Evolutionary conservation across 37 sponge, comb jelly and placozoan genomes (phyloP).

Genomic region (Petrosia ficiformis): DNA sequence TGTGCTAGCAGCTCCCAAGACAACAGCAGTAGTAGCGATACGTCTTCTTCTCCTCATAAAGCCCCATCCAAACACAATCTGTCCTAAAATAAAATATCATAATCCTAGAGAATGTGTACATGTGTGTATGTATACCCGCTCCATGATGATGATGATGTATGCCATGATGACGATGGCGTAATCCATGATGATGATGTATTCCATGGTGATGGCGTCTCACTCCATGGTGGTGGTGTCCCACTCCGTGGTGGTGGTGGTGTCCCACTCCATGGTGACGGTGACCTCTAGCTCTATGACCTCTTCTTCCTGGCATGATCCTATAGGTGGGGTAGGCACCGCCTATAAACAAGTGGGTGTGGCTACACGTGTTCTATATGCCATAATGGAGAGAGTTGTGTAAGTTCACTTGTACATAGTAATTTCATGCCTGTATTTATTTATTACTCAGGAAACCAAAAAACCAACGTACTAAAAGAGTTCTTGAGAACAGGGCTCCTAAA

Average conservation of each 20-base stretch:
- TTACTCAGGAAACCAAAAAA: constrained; percentile 78
- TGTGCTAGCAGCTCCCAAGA: neutral
- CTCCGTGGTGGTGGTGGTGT: constrained; percentile 41
- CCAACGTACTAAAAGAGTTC: constrained; percentile 66
- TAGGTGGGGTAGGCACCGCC: neutral
- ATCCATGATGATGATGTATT: constrained; percentile 24
- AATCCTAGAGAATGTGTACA: no score
- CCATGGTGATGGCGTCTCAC: constrained; percentile 39
- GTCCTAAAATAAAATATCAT: no score
- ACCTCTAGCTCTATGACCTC: constrained; percentile 20
- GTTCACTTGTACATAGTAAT: neutral
- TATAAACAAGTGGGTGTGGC: neutral
- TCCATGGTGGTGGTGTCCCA: constrained; percentile 40
- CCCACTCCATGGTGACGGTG: constrained; percentile 20
- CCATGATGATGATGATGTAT: no score
- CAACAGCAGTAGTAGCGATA: neutral
- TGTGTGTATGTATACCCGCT: no score
- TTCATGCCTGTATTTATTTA: neutral
- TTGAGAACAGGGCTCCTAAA: constrained; percentile 75
- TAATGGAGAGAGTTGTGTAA: constrained; percentile 7
- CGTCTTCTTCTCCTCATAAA: neutral
- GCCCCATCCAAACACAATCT: neutral
- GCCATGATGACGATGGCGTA: no score
- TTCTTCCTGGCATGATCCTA: constrained; percentile 40
- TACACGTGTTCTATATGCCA: neutral